Base-by-base conservation (phyloP, 2,888 invertebrate genomes). In the Branchipolynoe longqiensis region DNA sequence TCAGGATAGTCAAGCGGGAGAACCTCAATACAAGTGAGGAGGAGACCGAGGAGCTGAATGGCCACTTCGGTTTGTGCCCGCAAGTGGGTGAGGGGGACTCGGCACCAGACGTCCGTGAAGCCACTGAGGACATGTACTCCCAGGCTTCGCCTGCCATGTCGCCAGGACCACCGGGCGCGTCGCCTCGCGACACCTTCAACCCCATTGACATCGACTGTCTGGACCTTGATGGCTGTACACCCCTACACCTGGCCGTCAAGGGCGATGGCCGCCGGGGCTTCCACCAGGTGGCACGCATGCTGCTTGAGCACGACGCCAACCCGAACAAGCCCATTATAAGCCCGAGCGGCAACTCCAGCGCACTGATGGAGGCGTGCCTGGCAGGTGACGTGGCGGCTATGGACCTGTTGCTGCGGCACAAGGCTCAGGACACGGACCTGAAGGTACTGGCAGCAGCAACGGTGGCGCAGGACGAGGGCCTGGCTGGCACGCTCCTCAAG, bases 371-470 rank as follows among this genome's bases (percentile, higher is more conserved):
- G 92, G 96, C 97, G 22, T 96, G 96, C 89, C 94, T 95, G 85
- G 95, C 95, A 89, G 94, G 96, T 59, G 96, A 96, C 91, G 94
- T 95, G 38, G 95, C 95, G 38, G 95, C 97, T 91, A 96, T 96
- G n/a, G 97, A 97, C 91, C 93, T 97, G 83, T 94, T 98, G 78
- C 94, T 98, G 82, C 95, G 95, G 89, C 95, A 96, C 91, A 97
- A 98, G 31, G 98, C 98, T 0, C 94, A 96, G 31, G 99, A 99
- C 95, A 92, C 93, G n/a, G 97, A 97, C 86, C 96, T 97, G 85
- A 95, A 96, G 89, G 98, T 98, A 1, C 95, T 98, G 69, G 94
- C 95, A 48, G 96, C 97, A 88, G 97, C 97, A 4, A 96, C 96
- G 0, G 94, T 95, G 33, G 96, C 96, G 89, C 95, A 95, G 28